Percentiles rank a stretch among this genome's conserved stretches.
Evolutionary conservation across 2,888 invertebrate species (phyloP).

Genomic region (Drosophila formosana): DNA sequence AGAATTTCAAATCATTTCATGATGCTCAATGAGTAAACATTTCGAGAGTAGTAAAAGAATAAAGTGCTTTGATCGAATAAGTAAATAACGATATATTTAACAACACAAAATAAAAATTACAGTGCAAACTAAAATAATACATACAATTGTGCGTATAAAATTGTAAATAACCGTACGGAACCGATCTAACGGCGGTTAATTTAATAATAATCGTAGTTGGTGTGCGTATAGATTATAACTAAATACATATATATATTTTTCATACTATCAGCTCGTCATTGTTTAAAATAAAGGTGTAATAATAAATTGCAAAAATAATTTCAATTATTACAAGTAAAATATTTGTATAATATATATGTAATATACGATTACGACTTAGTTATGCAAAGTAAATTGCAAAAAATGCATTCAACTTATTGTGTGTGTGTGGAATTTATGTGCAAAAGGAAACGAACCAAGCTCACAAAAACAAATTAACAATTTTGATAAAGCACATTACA

Average conservation of each 20-base stretch:
- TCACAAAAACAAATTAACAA: slow-evolving; percentile 18
- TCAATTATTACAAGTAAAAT: slow-evolving; percentile 29
- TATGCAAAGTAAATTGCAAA: slow-evolving; percentile 51
- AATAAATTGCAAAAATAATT: slow-evolving; percentile 49
- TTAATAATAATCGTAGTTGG: slow-evolving; percentile 19
- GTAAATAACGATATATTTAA: slow-evolving; percentile 83
- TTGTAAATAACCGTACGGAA: slow-evolving; percentile 37
- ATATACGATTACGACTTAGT: slow-evolving; percentile 71
- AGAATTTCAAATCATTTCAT: neutral
- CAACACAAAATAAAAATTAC: slow-evolving; percentile 81
- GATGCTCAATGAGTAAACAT: neutral
- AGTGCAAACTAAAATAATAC: slow-evolving; percentile 79
- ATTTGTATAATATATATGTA: slow-evolving; percentile 20
- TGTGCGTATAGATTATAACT: slow-evolving; percentile 44
- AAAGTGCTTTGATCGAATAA: slow-evolving; percentile 70
- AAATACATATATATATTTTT: slow-evolving; percentile 43
- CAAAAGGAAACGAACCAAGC: slow-evolving; percentile 20
- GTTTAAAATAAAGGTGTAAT: slow-evolving; percentile 29
- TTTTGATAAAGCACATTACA: slow-evolving; percentile 39
- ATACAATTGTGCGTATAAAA: slow-evolving; percentile 67
- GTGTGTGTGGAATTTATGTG: slow-evolving; percentile 49
- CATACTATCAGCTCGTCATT: slow-evolving; percentile 25
- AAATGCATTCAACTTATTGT: slow-evolving; percentile 40
- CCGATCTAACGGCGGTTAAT: neutral
- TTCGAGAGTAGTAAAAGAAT: slow-evolving; percentile 12